A percentile compares a stretch with the other conserved stretches of the same genome.
Evolutionary conservation across 2,888 invertebrate genomes (phyloP).

Genomic region (Cartodere bifasciata): DNA sequence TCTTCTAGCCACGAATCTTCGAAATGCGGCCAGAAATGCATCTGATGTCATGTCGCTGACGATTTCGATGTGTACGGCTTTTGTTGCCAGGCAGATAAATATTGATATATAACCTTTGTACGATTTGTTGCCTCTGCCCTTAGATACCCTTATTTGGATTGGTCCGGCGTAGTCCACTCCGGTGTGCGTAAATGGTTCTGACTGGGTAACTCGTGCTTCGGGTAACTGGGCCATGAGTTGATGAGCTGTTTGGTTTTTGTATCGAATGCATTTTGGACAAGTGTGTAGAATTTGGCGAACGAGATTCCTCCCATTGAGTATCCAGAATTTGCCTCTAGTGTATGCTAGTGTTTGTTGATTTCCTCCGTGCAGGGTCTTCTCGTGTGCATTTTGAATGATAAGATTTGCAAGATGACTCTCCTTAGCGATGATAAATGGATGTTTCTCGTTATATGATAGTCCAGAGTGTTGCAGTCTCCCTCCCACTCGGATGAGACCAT

Average conservation of each 20-base stretch:
- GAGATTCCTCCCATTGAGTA: slow-evolving; percentile 1
- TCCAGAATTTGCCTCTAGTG: slow-evolving; percentile 3
- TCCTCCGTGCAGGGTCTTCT: background rate
- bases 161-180: slow-evolving; percentile 17
- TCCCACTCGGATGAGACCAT: too few species aligned
- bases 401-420: too few species aligned
- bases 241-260: background rate
- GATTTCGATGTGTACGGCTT: slow-evolving; percentile 20
- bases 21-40: slow-evolving; percentile 17
- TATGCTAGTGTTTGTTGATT: background rate
- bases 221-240: slow-evolving; percentile 9
- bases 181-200: too few species aligned
- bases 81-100: slow-evolving; percentile 19
- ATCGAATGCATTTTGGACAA: slow-evolving; percentile 10
- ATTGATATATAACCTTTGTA: slow-evolving; percentile 17
- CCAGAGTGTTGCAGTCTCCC: too few species aligned
- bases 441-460: too few species aligned
- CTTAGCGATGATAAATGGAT: too few species aligned
- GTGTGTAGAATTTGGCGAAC: too few species aligned
- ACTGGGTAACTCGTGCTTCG: too few species aligned
- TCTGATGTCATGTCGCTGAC: slow-evolving; percentile 17
- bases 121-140: slow-evolving; percentile 13
- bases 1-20: slow-evolving; percentile 17
- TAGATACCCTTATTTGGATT: too few species aligned
- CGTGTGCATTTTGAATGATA: background rate